Base-by-base conservation (phyloP, 1,140 invertebrate species). In the Pachypeltis micranthus region DNA sequence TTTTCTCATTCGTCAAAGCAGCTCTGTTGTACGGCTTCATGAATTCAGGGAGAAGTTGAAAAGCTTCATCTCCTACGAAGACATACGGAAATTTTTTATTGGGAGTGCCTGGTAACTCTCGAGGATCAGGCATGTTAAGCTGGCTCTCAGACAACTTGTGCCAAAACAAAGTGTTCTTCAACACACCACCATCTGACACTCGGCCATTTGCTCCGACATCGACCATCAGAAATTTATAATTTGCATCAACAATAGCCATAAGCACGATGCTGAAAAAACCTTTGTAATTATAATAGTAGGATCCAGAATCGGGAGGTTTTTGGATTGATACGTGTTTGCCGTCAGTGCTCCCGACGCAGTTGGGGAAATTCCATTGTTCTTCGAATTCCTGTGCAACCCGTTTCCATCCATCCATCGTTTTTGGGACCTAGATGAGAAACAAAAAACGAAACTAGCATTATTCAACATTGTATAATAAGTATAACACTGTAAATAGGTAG, bases 221-320 rank as follows among this genome's bases (percentile, higher is more conserved):
- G 39, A 79, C 67, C 54, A 64, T 66, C 21, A 73, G 69, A 67
- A 79, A 79, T 63, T 73, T 72, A 65, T 73, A 78, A 61, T 78
- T 69, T 3, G 73, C 74, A 70, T 80, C 76, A 28, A 76, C 77
- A 12, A 79, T 56, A 4, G 75, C 79, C 56, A 78, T 66, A 14
- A 80, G 64, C 27, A 80, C 75, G 51, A 78, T 73, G 28, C 72
- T 76, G 69, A 74, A 78, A 66, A 65, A 72, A 4, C 68, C 59
- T 64, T 79, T 79, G 55, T 78, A 77, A 67, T 78, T 78, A 56
- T 69, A 76, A 69, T 69, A 78, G 10, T 70, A 34, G 2, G 69
- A 69, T 26, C 76, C 74, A 44, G 68, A 69, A 27, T 69, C 70
- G 21, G 14, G 4, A 74, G 79, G 64, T 0, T 47, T 59, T 58